These are phyloP conservation scores for Loriculus beryllinus DNA, from an alignment of 2,797 vertebrate genomes.

Conservation along the genomic window DNA sequence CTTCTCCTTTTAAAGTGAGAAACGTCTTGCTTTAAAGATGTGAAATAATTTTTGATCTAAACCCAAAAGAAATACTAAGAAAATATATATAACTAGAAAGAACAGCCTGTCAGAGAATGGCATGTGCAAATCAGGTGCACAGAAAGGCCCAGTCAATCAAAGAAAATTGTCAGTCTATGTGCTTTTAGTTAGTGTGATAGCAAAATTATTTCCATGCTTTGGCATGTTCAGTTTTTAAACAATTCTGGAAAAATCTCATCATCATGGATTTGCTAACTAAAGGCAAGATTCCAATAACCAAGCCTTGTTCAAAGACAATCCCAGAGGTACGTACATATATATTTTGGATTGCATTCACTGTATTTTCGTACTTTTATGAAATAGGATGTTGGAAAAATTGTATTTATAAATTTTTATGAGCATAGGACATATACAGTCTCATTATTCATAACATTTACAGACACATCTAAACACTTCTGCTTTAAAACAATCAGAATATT, in stretches of 20 bases:
- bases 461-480: neutral
- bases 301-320: neutral
- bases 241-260: neutral
- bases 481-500: slow-evolving; percentile 47
- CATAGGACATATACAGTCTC: neutral
- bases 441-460: slow-evolving; percentile 14
- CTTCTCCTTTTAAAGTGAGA: neutral
- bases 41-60: neutral
- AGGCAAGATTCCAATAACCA: neutral
- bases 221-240: neutral
- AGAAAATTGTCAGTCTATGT: neutral
- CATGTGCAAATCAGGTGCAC: neutral
- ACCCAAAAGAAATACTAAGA: neutral
- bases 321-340: neutral
- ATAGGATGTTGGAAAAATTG: neutral
- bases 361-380: neutral
- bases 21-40: neutral
- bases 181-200: neutral
- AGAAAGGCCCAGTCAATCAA: neutral
- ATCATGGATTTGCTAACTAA: neutral
- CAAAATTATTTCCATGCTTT: neutral
- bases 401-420: slow-evolving; percentile 8
- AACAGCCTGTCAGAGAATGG: neutral
- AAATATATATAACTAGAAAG: neutral
- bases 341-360: neutral